Base-by-base conservation (phyloP, 2,888 invertebrate genomes). In the Therioaphis trifolii region DNA sequence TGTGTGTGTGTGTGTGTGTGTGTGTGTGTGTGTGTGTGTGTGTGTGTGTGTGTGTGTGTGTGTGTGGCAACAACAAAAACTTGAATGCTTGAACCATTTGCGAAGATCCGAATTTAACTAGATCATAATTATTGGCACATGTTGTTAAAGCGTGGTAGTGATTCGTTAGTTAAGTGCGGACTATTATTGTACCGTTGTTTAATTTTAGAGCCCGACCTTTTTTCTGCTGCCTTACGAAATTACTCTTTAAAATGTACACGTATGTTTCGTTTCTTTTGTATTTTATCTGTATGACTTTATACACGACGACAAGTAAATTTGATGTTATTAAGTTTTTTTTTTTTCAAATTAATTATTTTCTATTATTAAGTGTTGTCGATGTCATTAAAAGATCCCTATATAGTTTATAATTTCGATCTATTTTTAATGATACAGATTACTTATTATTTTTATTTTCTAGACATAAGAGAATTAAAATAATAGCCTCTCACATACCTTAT, bases 121-220 rank as follows among this genome's bases (percentile, higher is more conserved):
- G 71, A 80, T 71, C 79, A 46, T 80, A 61, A 71, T 80, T 61
- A 80, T 80, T 80, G 71, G 79, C 71, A 46, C 58, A 69, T 61
- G 58, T 29, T 43, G 71, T 43, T 40, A 27, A 21, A 79, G 69
- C 58, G 46, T 61, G 21, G 71, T 58, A 27, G 55, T 78, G 68
- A 71, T 71, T 71, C 71, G 79, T 80, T 71, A 80, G 78, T 80
- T 46, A 80, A 69, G 71, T 80, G 27, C 58, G 27, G 71, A 71
- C 79, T 80, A 80, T 71, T 71, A 61, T 71, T 58, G 55, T 80
- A 80, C 69, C 58, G 79, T 80, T 80, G 79, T 71, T 80, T 80
- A 80, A 80, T 71, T 80, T 80, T 80, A 80, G 79, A 80, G 58
- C 43, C 58, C 58, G 29, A 46, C 79, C 58, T 80, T 80, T 79